Conservation (phyloP, 2,797 vertebrate species). For the Loris lydekkerianus region DNA sequence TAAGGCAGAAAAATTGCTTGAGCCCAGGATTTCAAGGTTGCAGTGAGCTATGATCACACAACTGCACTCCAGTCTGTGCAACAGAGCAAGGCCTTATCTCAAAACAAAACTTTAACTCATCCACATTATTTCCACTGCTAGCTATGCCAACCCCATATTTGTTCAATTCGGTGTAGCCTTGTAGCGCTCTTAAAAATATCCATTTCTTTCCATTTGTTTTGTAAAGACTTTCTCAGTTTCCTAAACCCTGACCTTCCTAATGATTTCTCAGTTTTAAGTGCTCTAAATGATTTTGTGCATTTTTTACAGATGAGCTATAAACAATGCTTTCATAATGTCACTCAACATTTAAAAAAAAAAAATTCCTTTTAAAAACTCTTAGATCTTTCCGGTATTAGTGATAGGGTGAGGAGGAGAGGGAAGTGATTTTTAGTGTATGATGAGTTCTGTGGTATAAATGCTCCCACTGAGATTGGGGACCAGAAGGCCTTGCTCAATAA, state of each 20-base stretch:
- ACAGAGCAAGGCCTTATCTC: no score
- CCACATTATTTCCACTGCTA: neutral
- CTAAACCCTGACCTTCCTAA: neutral
- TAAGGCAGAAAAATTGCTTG: no score
- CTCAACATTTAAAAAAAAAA: neutral
- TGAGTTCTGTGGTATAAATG: neutral
- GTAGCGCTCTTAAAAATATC: neutral
- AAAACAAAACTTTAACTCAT: no score
- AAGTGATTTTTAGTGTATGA: neutral
- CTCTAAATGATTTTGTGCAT: neutral
- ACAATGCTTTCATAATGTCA: neutral
- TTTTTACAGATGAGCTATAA: neutral
- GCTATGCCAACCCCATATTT: neutral
- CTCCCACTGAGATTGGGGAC: neutral
- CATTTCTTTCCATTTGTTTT: neutral
- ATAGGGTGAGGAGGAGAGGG: neutral
- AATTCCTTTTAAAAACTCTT: neutral
- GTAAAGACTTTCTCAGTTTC: neutral
- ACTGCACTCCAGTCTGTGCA: no score
- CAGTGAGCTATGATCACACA: no score
- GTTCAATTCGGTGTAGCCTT: neutral
- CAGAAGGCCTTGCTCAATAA: no score
- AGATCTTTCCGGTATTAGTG: neutral
- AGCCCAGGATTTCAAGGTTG: no score
- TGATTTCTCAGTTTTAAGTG: neutral